A percentile compares a stretch with the other conserved stretches of the same genome.
Conservation (phyloP, 2,113 vertebrate genomes). For the Nesogale talazaci region DNA sequence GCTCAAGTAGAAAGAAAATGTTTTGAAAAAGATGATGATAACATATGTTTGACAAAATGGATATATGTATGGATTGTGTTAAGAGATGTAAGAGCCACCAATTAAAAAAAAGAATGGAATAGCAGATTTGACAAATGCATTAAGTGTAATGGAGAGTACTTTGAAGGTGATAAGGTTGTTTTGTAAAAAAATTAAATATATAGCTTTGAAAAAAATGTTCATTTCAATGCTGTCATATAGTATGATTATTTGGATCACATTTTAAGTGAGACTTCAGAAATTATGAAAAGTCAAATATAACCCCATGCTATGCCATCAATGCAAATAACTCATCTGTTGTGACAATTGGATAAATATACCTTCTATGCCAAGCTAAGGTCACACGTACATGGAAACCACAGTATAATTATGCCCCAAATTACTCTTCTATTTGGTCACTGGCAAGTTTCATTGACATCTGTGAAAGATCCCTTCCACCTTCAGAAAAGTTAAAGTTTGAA, state of each 20-base stretch:
- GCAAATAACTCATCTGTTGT: neutral
- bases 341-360: neutral
- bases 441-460: slow-evolving; percentile 15
- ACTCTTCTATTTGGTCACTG: neutral
- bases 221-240: neutral
- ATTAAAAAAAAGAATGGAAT: no score
- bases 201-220: no score
- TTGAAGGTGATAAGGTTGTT: no score
- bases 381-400: neutral
- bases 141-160: no score
- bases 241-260: slow-evolving; percentile 15
- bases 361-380: neutral
- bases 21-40: no score
- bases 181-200: no score
- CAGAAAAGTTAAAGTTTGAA: slow-evolving; percentile 6
- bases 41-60: no score
- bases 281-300: slow-evolving; percentile 41
- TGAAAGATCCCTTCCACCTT: slow-evolving; percentile 33
- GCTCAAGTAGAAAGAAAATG: no score
- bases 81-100: no score
- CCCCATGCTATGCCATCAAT: neutral
- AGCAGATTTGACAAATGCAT: no score
- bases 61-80: no score
- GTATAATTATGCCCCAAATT: neutral
- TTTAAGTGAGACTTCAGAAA: slow-evolving; percentile 34